Evolutionary conservation across 2,113 vertebrate species (phyloP), one percentile per base, ranked within the genome.

Genomic region (Barnardius zonarius): DNA sequence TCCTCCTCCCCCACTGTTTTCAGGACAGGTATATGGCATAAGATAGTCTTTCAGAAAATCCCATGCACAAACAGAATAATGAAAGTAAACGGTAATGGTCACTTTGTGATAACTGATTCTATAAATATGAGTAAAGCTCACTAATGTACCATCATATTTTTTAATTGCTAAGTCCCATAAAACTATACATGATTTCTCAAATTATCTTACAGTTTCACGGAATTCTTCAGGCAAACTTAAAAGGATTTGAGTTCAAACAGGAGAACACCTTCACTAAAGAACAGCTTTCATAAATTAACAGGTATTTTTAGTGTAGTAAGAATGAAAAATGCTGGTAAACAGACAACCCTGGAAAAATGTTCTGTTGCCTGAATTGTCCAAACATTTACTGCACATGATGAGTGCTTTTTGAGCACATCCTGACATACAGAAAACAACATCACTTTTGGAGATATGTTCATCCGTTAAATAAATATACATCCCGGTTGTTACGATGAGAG

Each of bases 1-100:
- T 96, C 88, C 74, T 52, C 48, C 61, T 94, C 74, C 85, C 87
- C 73, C 72, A 63, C 6, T 67, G 85, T 86, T 95, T 97, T 97
- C 80, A 95, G 89, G 62, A 94, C 93, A 96, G 88, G 96, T 96
- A 76, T 14, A 73, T 5, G 61, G 51, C 88, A 83, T 75, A 44
- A 89, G 95, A 96, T 39, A 91, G 25, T 55, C 55, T 95, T 93
- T 87, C 79, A 83, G 84, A 79, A 91, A 87, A 87, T 41, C 44
- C 48, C 44, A 62, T 46, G 43, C 57, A 78, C 69, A 73, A 92
- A 97, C 93, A 22, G 61, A 81, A 74, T 77, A 83, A 67, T 48
- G 68, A 48, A 90, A 76, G 81, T 83, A 88, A 95, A 96, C 35
- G 82, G 22, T 54, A 93, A 83, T 41, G 35, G 66, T 82, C 1